Evolutionary conservation across 2,113 vertebrate genomes (phyloP).

Genomic region (Python bivittatus): DNA sequence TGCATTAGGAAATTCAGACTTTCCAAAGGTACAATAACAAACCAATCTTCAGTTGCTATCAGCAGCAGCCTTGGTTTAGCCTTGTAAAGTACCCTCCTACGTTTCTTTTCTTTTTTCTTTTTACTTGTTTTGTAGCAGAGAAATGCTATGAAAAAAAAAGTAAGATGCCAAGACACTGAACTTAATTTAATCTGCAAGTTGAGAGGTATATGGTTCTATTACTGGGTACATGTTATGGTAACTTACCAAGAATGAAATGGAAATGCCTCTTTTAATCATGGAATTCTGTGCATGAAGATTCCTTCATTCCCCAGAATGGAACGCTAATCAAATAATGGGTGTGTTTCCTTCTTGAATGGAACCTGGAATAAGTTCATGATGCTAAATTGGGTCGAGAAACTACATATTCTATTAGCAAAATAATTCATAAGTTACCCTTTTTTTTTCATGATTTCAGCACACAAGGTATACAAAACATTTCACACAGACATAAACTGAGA

Average conservation of each 20-base stretch:
- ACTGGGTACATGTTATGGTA: not conserved
- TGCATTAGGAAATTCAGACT: constrained; percentile 57
- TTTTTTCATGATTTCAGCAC: not conserved
- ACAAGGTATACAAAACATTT: not conserved
- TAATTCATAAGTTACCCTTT: constrained; percentile 34
- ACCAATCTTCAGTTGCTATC: not conserved
- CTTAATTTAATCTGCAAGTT: constrained; percentile 4
- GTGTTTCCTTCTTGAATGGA: constrained; percentile 19
- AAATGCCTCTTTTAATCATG: constrained; percentile 10
- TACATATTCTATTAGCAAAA: constrained; percentile 25
- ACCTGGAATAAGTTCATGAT: not conserved
- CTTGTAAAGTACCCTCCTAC: constrained; percentile 7
- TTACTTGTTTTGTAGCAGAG: not conserved
- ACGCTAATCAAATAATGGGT: not conserved
- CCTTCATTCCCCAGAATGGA: constrained; percentile 22
- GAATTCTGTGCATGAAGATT: constrained; percentile 2
- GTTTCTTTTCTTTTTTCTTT: constrained; percentile 1
- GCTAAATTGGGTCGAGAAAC: constrained; percentile 15
- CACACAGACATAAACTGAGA: constrained; percentile 1
- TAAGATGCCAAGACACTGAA: not conserved
- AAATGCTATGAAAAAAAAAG: constrained; percentile 6
- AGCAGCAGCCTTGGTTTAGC: constrained; percentile 12
- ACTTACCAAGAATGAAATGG: not conserved
- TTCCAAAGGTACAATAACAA: constrained; percentile 25
- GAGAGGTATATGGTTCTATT: not conserved